Evolutionary conservation across 2,113 vertebrate genomes (phyloP), one percentile per base, ranked within the genome.

Genomic region (Triplophysa siluroides): DNA sequence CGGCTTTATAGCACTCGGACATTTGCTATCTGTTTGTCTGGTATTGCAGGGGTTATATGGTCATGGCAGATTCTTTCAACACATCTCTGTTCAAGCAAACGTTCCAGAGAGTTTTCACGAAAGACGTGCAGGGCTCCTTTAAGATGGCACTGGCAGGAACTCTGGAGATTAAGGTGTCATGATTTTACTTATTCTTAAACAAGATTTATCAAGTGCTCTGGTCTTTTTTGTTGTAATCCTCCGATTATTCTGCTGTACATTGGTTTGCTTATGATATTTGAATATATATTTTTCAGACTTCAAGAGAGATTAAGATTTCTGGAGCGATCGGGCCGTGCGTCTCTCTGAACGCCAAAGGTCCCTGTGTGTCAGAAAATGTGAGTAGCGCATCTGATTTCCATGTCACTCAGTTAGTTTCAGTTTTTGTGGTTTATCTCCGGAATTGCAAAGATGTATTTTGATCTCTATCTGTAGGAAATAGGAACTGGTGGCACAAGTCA

Each of bases 11-110:
- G 54, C 54, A 58, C 54, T 26, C 12, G 6, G 29, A 63, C 3
- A 24, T 12, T 33, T 76, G 12, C 45, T 73, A 8, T 9, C 13
- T 21, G 38, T 33, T 63, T 80, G 23, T 75, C 19, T 78, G 45
- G 50, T n/a, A 65, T 2, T 41, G 0, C 78, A 99, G 97, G 66
- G 97, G 97, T 19, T 98, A 98, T 91, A 98, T 99, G 96, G 96
- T 99, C 85, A 99, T 99, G 97, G 97, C 96, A 2, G 97, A 99
- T 80, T 98, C 97, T 85, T 99, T 99, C 92, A 99, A 98, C 88
- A 99, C 97, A 1, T 99, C 97, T 43, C 92, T 99, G 83, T 99
- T 99, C 89, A 99, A 98, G 84, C 97, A 99, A 84, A 99, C 97
- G 45, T 99, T 99, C 90, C 97, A 99, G 88, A 95, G 97, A 85